Evolutionary conservation across 1,140 invertebrate species (phyloP).

Genomic region (Ectropis grisescens): DNA sequence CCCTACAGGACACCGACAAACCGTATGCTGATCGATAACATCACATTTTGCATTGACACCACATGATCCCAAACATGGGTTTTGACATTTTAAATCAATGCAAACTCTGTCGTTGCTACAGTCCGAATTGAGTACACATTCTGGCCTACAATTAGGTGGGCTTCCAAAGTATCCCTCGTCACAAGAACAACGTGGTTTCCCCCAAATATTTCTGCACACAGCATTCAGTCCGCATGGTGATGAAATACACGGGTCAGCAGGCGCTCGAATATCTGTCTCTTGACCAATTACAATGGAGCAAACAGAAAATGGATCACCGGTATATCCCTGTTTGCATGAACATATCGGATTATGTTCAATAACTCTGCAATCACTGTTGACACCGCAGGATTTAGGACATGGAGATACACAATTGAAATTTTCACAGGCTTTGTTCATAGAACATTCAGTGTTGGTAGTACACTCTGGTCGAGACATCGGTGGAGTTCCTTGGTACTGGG

Average conservation of each 20-base stretch:
- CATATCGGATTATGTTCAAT: conserved; percentile 84
- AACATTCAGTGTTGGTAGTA: conserved; percentile 75
- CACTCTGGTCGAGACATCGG: conserved; percentile 79
- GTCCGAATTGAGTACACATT: conserved; percentile 84
- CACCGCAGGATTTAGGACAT: conserved; percentile 75
- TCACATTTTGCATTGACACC: conserved; percentile 83
- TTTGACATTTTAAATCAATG: conserved; percentile 85
- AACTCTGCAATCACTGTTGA: conserved; percentile 72
- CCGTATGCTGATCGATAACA: conserved; percentile 84
- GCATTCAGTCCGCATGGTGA: conserved; percentile 89
- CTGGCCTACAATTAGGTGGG: conserved; percentile 81
- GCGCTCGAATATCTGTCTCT: conserved; percentile 19
- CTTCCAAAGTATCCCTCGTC: conserved; percentile 78
- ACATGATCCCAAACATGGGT: conserved; percentile 89
- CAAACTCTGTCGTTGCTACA: conserved; percentile 85
- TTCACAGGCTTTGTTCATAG: conserved; percentile 72
- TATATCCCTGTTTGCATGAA: conserved; percentile 76
- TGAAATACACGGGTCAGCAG: conserved; percentile 77
- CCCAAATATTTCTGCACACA: conserved; percentile 82
- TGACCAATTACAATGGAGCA: conserved; percentile 64
- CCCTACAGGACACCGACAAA: conserved; percentile 80
- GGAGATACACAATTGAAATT: conserved; percentile 78
- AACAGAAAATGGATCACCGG: conserved; percentile 78
- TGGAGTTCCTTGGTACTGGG: conserved; percentile 74
- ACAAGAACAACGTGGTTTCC: conserved; percentile 82